Evolutionary conservation across 2,888 invertebrate genomes (phyloP).

Genomic region (Agonopterix subpropinquella): DNA sequence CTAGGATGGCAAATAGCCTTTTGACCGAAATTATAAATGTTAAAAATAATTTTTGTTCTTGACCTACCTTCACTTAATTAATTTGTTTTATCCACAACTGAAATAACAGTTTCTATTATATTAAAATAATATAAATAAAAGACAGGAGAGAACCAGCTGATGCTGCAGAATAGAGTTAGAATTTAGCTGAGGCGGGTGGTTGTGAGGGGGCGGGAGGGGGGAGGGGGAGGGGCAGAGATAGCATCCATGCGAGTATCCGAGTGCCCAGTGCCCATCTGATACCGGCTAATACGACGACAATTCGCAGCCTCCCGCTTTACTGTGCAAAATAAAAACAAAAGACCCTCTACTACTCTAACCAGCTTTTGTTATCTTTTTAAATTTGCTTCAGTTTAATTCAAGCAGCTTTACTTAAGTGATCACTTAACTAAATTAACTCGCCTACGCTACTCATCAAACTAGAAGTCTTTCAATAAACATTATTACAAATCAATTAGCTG

Average conservation of each 20-base stretch:
- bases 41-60: no score
- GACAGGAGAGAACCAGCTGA: slow-evolving; percentile 20
- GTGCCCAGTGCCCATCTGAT: slow-evolving; percentile 46
- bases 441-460: neutral
- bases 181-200: slow-evolving; percentile 22
- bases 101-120: no score
- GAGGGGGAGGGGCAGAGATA: slow-evolving; percentile 16
- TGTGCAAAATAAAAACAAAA: slow-evolving; percentile 10
- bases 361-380: neutral
- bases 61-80: no score
- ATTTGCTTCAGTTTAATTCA: neutral
- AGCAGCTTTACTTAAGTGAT: neutral
- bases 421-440: neutral
- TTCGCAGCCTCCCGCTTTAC: slow-evolving; percentile 49
- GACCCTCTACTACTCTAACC: neutral
- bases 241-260: slow-evolving; percentile 14
- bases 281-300: slow-evolving; percentile 59
- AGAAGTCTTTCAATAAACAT: slow-evolving; percentile 3
- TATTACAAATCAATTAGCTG: slow-evolving; percentile 43
- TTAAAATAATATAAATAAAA: slow-evolving; percentile 2
- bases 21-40: no score
- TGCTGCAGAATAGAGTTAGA: slow-evolving; percentile 30
- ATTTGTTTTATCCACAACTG: no score
- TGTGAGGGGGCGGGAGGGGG: slow-evolving; percentile 6
- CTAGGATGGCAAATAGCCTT: no score